phyloP scores from a whole-genome alignment of 2,113 vertebrate genomes.

The Ochotona curzoniae region DNA sequence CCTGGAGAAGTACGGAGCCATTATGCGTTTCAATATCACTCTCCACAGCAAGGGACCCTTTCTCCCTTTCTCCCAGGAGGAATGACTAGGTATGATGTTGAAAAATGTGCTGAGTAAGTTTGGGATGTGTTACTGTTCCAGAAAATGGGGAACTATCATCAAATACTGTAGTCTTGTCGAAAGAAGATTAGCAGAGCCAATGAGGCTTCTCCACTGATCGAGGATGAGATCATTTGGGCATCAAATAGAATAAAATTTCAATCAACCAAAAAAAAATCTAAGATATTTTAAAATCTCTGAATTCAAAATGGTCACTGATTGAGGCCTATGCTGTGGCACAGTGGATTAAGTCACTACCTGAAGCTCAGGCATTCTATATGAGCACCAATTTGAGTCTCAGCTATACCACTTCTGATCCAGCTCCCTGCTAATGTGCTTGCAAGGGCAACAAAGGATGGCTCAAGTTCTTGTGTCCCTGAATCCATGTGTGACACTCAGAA shows the following conservation, averaged over 20 bases:
- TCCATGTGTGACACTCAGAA: no score
- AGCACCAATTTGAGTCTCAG: no score
- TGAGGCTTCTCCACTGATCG: neutral
- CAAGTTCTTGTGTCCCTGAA: no score
- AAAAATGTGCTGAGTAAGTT: neutral
- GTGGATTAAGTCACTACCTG: no score
- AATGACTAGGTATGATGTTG: neutral
- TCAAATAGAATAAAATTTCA: neutral
- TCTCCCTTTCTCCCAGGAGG: neutral
- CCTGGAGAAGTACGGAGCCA: neutral
- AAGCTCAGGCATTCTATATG: no score
- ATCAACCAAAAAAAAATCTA: neutral
- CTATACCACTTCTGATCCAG: no score
- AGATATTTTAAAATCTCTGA: neutral
- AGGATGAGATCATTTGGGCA: neutral
- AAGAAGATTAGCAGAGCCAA: conserved; percentile 1
- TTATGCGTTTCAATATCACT: neutral
- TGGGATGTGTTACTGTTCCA: neutral
- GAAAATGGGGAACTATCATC: neutral
- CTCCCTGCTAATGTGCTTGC: no score
- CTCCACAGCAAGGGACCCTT: neutral
- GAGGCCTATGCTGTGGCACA: no score
- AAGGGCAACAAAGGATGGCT: no score
- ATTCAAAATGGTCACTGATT: neutral
- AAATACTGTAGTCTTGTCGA: neutral